These are phyloP conservation scores for Therioaphis trifolii DNA, from an alignment of 2,888 invertebrate species.

Conservation along the genomic window DNA sequence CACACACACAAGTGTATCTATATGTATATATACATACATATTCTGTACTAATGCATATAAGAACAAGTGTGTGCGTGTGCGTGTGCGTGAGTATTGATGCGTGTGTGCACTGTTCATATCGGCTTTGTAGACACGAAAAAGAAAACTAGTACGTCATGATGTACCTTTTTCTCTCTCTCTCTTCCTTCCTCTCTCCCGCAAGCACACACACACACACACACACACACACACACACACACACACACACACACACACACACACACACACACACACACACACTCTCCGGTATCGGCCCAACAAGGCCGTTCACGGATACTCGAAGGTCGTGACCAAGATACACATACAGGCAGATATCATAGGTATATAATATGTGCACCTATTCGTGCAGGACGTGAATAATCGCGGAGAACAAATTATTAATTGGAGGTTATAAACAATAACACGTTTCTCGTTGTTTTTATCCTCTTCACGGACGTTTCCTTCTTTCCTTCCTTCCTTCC, in stretches of 20 bases:
- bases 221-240: too few species aligned
- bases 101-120: background rate
- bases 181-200: background rate
- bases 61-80: too few species aligned
- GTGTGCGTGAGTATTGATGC: background rate
- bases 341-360: too few species aligned
- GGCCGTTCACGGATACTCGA: conserved; percentile 61
- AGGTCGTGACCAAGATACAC: conserved; percentile 62
- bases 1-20: background rate
- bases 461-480: background rate
- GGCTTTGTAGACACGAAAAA: conserved; percentile 50
- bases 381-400: conserved; percentile 37
- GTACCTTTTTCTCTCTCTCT: background rate
- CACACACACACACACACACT: too few species aligned
- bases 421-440: conserved; percentile 55
- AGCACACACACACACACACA: background rate
- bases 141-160: conserved; percentile 29
- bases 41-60: background rate
- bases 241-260: too few species aligned
- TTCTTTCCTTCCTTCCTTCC: background rate
- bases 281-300: conserved; percentile 43
- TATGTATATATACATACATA: conserved; percentile 1
- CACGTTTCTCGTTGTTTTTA: conserved; percentile 19
- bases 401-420: conserved; percentile 53
- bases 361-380: too few species aligned